Percentiles rank a stretch among this genome's conserved stretches.
Evolutionary conservation across 1,140 invertebrate species (phyloP).

Genomic region (Trichonephila clavipes): DNA sequence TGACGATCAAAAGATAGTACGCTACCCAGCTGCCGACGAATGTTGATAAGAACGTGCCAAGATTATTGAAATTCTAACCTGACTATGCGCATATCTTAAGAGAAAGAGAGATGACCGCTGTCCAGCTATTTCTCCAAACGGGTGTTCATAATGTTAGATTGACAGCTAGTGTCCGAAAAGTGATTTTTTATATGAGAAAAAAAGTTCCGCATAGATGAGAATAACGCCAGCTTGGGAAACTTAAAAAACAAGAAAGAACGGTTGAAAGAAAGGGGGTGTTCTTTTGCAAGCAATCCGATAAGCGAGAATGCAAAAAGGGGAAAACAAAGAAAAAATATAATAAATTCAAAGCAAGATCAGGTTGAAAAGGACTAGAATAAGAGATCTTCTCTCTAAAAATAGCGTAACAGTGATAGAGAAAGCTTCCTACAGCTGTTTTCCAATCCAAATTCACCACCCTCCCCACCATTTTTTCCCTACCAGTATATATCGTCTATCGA

Average conservation of each 20-base stretch:
- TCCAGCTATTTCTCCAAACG: slow-evolving; percentile 40
- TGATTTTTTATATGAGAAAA: slow-evolving; percentile 69
- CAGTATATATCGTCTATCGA: slow-evolving; percentile 72
- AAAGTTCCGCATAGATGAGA: slow-evolving; percentile 6
- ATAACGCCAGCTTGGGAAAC: slow-evolving; percentile 65
- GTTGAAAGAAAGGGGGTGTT: background rate
- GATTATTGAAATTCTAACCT: slow-evolving; percentile 65
- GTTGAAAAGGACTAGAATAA: slow-evolving; percentile 65
- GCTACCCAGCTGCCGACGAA: slow-evolving; percentile 57
- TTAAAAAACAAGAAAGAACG: background rate
- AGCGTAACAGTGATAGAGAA: slow-evolving; percentile 47
- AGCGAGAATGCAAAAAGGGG: slow-evolving; percentile 20
- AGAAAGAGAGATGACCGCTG: slow-evolving; percentile 58
- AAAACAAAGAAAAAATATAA: slow-evolving; percentile 61
- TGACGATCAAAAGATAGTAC: slow-evolving; percentile 14
- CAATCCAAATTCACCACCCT: slow-evolving; percentile 63
- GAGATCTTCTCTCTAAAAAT: slow-evolving; percentile 68
- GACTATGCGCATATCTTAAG: slow-evolving; percentile 73
- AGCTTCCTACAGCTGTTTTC: slow-evolving; percentile 71
- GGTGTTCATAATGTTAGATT: slow-evolving; percentile 66
- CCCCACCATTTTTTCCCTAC: background rate
- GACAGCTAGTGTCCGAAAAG: slow-evolving; percentile 58
- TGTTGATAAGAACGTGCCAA: slow-evolving; percentile 49
- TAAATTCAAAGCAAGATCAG: slow-evolving; percentile 65
- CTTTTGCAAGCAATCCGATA: slow-evolving; percentile 63